Base-by-base conservation (phyloP, 2,797 vertebrate species). In the Leptoclinus maculatus region DNA sequence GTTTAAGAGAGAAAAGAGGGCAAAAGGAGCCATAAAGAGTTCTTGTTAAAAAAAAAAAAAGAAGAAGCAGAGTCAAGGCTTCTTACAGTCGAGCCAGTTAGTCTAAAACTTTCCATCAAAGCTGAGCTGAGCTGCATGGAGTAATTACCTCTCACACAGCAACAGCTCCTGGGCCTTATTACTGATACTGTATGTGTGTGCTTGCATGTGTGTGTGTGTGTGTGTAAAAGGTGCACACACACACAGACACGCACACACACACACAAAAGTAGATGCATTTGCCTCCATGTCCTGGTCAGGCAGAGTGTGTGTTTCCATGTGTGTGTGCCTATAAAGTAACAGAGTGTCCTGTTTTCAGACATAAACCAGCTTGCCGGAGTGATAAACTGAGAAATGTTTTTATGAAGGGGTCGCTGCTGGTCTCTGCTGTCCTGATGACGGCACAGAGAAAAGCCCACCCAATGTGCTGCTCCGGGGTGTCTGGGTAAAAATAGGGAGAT, bases 31-130 rank as follows among this genome's bases (percentile, higher is more conserved):
- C 32, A 34, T 7, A 34, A 34, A 34, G 32, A 34, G 32, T 34
- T 34, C 32, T 34, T 34, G 32, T 34, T 34, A 34, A 17, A 49
- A n/a, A 49, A n/a, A 19, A 27, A 54, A 2, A 91, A 90, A 51
- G 89, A 80, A 83, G 67, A 49, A 88, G 79, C 79, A 76, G 83
- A 88, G 79, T 78, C 67, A 9, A 78, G 82, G 78, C 80, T 88
- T 89, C 85, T 87, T 82, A 84, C 71, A 79, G 86, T 87, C 72
- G 78, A 88, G 90, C 88, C 92, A 93, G 91, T 89, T 83, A 83
- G 90, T 87, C 85, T 90, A 87, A 91, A 93, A 91, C 69, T 91
- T 94, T 93, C 91, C 91, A 93, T 93, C 92, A 94, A 92, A 93
- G 89, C 79, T 51, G 83, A 29, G 29, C 79, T 53, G 79, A 87